Percentiles rank a stretch among this genome's conserved stretches.
These are phyloP conservation scores for Dysmachus trigonus DNA, from an alignment of 2,888 invertebrate genomes.

Conservation along the genomic window DNA sequence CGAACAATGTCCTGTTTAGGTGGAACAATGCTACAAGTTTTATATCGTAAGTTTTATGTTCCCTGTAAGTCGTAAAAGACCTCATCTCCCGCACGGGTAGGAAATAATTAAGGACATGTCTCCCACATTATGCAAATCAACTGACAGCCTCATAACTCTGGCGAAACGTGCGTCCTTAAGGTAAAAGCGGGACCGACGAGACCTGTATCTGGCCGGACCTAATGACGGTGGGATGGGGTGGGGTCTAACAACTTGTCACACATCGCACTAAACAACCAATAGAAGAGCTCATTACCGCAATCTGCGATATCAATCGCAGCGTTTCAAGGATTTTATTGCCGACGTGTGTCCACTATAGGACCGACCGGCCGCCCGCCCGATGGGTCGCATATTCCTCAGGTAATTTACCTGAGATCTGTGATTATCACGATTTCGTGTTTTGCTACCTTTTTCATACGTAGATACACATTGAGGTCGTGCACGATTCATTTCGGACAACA, in stretches of 20 bases:
- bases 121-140: slow-evolving; percentile 49
- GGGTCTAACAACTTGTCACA: slow-evolving; percentile 43
- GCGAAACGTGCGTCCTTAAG: not conserved
- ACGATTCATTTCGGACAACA: slow-evolving; percentile 44
- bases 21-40: not conserved
- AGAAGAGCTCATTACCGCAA: slow-evolving; percentile 43
- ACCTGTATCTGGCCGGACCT: not conserved
- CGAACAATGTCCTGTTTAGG: not conserved
- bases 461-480: slow-evolving; percentile 37
- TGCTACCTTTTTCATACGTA: slow-evolving; percentile 30
- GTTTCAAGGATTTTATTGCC: slow-evolving; percentile 43
- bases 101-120: slow-evolving; percentile 49
- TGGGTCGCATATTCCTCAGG: slow-evolving; percentile 33
- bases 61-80: slow-evolving; percentile 19
- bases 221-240: not conserved
- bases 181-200: not conserved
- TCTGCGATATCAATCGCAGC: slow-evolving; percentile 43
- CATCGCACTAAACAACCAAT: slow-evolving; percentile 42
- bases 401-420: slow-evolving; percentile 40
- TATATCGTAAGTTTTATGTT: not conserved
- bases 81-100: slow-evolving; percentile 28
- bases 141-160: slow-evolving; percentile 32
- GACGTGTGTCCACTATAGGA: slow-evolving; percentile 4
- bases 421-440: slow-evolving; percentile 36
- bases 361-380: not conserved